Evolutionary conservation across 64 coral and sea anemone species (phyloP).

Genomic region (Acropora tenuis): DNA sequence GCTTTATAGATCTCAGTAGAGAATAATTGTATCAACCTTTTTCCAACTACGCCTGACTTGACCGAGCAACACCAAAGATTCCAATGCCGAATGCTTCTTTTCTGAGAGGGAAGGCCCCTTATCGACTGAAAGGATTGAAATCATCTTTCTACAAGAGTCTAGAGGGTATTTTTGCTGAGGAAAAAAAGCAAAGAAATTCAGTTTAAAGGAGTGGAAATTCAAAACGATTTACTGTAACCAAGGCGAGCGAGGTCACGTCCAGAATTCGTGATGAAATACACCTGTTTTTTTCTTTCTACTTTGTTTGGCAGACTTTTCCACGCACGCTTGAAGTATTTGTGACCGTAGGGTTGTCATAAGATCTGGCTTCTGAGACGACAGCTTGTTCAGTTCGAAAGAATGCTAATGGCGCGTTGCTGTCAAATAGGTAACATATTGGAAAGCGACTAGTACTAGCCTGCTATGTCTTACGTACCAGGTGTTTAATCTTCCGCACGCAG

Average conservation of each 20-base stretch:
- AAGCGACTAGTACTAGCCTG: background rate
- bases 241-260: background rate
- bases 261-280: background rate
- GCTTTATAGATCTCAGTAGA: background rate
- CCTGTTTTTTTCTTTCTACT: background rate
- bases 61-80: background rate
- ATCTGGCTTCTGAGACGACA: background rate
- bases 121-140: too few relatives aligned
- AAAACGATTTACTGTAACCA: too few relatives aligned
- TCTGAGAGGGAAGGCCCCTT: too few relatives aligned
- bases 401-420: background rate
- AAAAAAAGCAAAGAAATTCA: too few relatives aligned
- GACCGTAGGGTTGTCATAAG: background rate
- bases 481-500: background rate
- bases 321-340: background rate
- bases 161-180: too few relatives aligned
- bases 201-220: too few relatives aligned
- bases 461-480: background rate
- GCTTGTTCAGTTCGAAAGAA: background rate
- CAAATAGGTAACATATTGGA: slow-evolving; percentile 24
- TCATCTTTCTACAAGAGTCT: too few relatives aligned
- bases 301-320: too few relatives aligned
- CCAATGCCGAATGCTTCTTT: background rate
- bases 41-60: background rate
- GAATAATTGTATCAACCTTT: background rate